Evolutionary conservation across 2,888 invertebrate species (phyloP).

Genomic region (Catonia carolina): DNA sequence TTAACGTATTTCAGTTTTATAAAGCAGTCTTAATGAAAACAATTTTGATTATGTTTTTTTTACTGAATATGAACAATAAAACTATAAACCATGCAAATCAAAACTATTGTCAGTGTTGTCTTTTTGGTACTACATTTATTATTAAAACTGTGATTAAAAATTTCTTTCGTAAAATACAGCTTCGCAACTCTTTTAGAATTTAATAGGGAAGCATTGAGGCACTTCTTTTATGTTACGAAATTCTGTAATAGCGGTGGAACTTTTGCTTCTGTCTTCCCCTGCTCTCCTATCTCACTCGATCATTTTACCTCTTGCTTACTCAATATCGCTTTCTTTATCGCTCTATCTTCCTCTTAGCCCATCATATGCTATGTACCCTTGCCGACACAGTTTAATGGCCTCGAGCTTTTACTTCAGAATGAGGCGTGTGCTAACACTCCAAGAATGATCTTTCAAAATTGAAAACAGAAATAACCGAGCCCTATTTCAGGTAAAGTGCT

Average conservation of each 20-base stretch:
- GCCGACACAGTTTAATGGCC: slow-evolving; percentile 7
- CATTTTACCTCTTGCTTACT: background rate
- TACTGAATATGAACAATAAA: too few relatives aligned
- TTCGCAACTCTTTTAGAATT: background rate
- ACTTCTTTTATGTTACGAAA: background rate
- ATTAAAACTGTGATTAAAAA: too few relatives aligned
- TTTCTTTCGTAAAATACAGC: background rate
- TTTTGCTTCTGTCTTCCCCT: background rate
- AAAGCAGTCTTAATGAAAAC: too few relatives aligned
- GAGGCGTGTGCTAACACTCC: slow-evolving; percentile 8
- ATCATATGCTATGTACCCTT: background rate
- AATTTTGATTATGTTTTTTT: too few relatives aligned
- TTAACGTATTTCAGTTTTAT: too few relatives aligned
- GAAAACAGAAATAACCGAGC: slow-evolving; percentile 13
- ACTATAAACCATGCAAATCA: too few relatives aligned
- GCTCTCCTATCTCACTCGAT: background rate
- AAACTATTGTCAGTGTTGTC: too few relatives aligned
- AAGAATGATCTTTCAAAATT: slow-evolving; percentile 10
- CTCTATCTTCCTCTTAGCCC: background rate
- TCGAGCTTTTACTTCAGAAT: slow-evolving; percentile 5
- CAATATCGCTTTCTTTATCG: background rate
- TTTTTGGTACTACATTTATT: too few relatives aligned
- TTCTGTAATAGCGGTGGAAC: background rate
- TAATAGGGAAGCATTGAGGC: background rate
- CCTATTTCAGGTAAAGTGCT: slow-evolving; percentile 11